Evolutionary conservation across 2,113 vertebrate genomes (phyloP), one percentile per base, ranked within the genome.

Genomic region (Psittacula cyanocephala): DNA sequence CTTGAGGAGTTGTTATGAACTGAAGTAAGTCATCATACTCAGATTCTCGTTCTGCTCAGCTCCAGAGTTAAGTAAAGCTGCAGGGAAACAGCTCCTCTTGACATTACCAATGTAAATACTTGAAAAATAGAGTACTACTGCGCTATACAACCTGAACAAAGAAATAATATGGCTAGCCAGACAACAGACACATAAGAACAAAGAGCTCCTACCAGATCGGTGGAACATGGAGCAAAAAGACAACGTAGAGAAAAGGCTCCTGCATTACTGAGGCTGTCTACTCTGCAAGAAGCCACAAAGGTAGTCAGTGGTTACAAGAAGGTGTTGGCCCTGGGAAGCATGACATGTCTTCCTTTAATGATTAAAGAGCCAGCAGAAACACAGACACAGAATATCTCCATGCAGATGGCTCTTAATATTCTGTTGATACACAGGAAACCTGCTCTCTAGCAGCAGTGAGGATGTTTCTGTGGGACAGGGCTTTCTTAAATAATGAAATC

Each of bases 291-390:
- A 91, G 72, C 64, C 85, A 77, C 80, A 91, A 86, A 89, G 75
- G 57, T 18, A 81, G 18, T 10, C 49, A 57, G 46, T 62, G 35
- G 67, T 93, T 94, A 59, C 76, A 89, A 28, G 35, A 93, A 65
- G 86, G 86, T 89, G 86, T 76, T 91, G 65, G 89, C 81, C 52
- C 69, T 75, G 81, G 68, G 82, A 95, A 82, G n/a, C 25, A 62
- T 3, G 25, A 44, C 46, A 55, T 25, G 62, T 19, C 57, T 86
- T n/a, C 47, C 65, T 89, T 60, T 47, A 59, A 23, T 67, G 63
- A 94, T 82, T 82, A 75, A 83, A 96, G 75, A 75, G 20, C 17
- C 87, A 74, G 35, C 37, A 90, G 59, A 87, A 93, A 63, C 60
- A 69, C 43, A 93, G 91, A 87, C 59, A 68, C 53, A 81, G n/a